Evolutionary conservation across 1,140 invertebrate species (phyloP).

Genomic region (Caenorhabditis briggsae): DNA sequence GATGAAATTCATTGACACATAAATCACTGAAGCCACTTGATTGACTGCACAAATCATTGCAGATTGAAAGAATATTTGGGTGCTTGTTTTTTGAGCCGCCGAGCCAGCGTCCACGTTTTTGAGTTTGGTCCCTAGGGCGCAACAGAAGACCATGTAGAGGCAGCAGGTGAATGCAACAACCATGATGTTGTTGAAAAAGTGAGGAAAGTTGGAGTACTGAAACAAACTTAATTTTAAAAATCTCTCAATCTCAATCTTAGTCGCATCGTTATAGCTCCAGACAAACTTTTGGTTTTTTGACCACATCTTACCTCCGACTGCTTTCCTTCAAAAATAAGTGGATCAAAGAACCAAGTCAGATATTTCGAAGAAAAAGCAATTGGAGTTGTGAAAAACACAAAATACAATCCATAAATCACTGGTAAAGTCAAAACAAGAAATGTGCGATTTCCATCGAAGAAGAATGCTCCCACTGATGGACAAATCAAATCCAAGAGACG

Average conservation of each 20-base stretch:
- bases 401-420: background rate
- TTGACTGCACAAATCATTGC: background rate
- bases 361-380: background rate
- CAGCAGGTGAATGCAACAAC: background rate
- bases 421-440: background rate
- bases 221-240: background rate
- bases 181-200: background rate
- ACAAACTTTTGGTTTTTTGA: background rate
- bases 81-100: background rate
- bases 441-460: conserved; percentile 6
- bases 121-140: background rate
- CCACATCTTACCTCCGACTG: background rate
- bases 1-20: background rate
- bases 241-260: no score
- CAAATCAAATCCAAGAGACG: background rate
- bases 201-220: background rate
- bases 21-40: background rate
- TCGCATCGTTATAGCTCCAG: no score
- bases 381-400: conserved; percentile 3
- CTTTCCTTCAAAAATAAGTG: background rate
- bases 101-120: background rate
- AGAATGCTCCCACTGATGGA: background rate
- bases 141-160: background rate
- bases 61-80: background rate
- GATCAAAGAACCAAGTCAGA: conserved; percentile 13